Evolutionary conservation across 2,888 invertebrate species (phyloP).

Genomic region (Aphodius sticticus): DNA sequence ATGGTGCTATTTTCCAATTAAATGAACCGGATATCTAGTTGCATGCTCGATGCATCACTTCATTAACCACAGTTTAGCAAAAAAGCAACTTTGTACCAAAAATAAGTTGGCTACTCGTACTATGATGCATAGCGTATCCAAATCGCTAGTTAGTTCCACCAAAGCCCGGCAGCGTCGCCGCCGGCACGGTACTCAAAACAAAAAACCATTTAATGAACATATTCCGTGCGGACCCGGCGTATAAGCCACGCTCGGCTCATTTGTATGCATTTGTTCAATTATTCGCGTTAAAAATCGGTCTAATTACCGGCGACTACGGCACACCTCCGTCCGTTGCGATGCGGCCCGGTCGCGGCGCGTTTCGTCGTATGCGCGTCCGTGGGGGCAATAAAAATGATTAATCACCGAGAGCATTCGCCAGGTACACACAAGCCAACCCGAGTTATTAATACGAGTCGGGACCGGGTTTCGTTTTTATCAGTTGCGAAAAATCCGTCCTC

Average conservation of each 20-base stretch:
- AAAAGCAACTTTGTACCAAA: too few relatives aligned
- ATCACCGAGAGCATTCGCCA: background rate
- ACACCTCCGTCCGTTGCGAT: background rate
- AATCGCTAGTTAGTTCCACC: background rate
- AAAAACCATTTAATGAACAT: slow-evolving; percentile 4
- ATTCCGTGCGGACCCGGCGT: background rate
- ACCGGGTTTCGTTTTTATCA: background rate
- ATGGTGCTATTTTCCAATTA: too few relatives aligned
- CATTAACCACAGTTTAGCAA: too few relatives aligned
- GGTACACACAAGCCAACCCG: background rate
- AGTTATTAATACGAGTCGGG: background rate
- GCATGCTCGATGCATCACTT: too few relatives aligned
- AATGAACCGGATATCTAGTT: too few relatives aligned
- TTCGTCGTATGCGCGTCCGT: background rate
- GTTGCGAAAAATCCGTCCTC: slow-evolving; percentile 4
- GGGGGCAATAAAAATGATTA: background rate
- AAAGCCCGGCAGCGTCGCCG: background rate
- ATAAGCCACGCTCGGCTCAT: slow-evolving; percentile 4
- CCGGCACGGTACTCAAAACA: background rate
- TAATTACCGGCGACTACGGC: slow-evolving; percentile 4
- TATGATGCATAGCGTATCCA: background rate
- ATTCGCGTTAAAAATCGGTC: slow-evolving; percentile 4
- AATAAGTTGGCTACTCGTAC: too few relatives aligned
- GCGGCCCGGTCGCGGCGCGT: background rate
- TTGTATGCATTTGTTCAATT: slow-evolving; percentile 4